Base-by-base conservation (phyloP, 2,113 vertebrate genomes). In the Okapia johnstoni region DNA sequence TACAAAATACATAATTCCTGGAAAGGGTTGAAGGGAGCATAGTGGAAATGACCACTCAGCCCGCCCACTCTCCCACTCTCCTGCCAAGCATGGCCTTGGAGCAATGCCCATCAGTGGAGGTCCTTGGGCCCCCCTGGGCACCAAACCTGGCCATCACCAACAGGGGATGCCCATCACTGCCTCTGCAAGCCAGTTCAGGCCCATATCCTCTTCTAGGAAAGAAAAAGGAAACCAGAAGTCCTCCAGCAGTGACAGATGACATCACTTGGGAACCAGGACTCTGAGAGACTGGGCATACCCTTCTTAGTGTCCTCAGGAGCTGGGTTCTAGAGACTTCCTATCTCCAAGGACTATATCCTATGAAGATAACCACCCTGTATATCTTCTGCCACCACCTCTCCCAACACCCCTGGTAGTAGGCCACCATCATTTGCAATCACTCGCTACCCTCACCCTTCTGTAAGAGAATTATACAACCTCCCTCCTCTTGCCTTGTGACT, bases 1-100 rank as follows among this genome's bases (percentile, higher is more conserved):
- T n/a, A 87, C 19, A 98, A 97, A 93, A 46, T 52, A 79, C n/a
- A 36, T 12, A 77, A 77, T 97, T 98, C 91, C 58, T 85, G 61
- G 87, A 58, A 88, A 17, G 61, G 10, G 23, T 23, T 55, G 17
- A 50, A 60, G 30, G 21, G 21, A 84, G 17, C 52, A 40, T 2
- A 33, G 33, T 50, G 7, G 63, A 26, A 80, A 94, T 43, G 3
- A 63, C 28, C 10, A 15, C 28, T 79, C 50, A 19, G 54, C 13
- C 25, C 50, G 87, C 46, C 48, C 2, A 15, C 50, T 26, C 61
- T 46, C 52, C 17, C 33, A 55, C 36, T 87, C 54, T 61, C 30
- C 76, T 79, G 43, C 25, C 80, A 70, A 91, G 30, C 54, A 21
- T 30, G 3, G 54, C 26, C 46, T 63, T 43, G 46, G 4, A 36